Evolutionary conservation across 2,113 vertebrate species (phyloP).

Genomic region (Bos javanicus): DNA sequence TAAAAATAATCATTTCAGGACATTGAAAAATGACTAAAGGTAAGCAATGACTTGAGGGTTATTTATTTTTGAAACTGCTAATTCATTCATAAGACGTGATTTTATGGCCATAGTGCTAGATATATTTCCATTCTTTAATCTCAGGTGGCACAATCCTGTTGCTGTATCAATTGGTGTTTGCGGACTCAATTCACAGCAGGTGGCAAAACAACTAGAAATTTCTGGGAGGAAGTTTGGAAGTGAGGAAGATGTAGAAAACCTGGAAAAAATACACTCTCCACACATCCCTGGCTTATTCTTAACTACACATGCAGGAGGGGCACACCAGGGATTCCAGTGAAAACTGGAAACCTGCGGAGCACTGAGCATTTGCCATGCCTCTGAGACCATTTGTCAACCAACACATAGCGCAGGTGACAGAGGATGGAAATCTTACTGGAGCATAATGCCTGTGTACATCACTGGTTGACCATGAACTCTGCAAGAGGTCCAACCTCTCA

Average conservation of each 20-base stretch:
- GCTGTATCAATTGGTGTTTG: not conserved
- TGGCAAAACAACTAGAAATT: not conserved
- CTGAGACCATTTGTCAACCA: not conserved
- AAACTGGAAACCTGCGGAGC: not conserved
- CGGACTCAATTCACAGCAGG: not conserved
- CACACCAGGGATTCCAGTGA: not conserved
- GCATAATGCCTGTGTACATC: not conserved
- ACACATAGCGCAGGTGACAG: not conserved
- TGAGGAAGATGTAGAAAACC: not conserved
- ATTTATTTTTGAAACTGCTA: not conserved
- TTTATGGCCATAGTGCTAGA: not conserved
- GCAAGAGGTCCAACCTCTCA: not conserved
- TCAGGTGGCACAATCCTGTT: not conserved
- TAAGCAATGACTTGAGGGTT: not conserved
- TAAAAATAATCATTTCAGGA: not conserved
- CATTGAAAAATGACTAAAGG: not conserved
- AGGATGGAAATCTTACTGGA: not conserved
- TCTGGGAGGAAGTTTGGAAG: not conserved
- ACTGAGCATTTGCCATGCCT: not conserved
- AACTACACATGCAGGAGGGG: not conserved
- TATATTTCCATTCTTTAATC: not conserved
- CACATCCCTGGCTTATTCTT: not conserved
- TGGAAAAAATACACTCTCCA: not conserved
- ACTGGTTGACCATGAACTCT: not conserved
- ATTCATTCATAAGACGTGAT: not conserved